Conservation (phyloP, 2,888 invertebrate genomes). For the Cerastoderma edule region DNA sequence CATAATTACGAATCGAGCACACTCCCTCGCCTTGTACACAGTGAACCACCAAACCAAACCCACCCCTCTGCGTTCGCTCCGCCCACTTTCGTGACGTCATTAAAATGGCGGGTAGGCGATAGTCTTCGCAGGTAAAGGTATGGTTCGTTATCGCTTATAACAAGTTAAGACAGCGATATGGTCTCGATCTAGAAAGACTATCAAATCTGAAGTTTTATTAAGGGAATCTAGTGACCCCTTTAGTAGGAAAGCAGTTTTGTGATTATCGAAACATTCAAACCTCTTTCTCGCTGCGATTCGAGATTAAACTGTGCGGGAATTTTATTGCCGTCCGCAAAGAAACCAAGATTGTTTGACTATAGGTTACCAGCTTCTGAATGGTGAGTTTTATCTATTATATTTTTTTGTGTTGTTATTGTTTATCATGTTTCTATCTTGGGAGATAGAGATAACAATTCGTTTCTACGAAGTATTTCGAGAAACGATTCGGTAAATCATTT, state of each 20-base stretch:
- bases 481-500: no score
- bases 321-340: slow-evolving; percentile 7
- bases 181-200: slow-evolving; percentile 38
- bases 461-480: no score
- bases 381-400: no score
- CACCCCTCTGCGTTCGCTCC: slow-evolving; percentile 39
- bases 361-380: no score
- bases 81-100: slow-evolving; percentile 53
- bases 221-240: slow-evolving; percentile 60
- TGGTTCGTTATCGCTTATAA: slow-evolving; percentile 47
- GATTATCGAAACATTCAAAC: slow-evolving; percentile 14
- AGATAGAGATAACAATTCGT: no score
- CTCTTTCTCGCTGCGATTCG: neutral
- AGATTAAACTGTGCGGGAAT: slow-evolving; percentile 5
- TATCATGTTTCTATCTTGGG: no score
- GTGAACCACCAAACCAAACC: neutral
- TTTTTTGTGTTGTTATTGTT: no score
- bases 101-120: slow-evolving; percentile 54
- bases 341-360: no score
- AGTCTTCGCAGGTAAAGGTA: slow-evolving; percentile 66
- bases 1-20: slow-evolving; percentile 1
- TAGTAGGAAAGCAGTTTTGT: slow-evolving; percentile 23
- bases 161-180: slow-evolving; percentile 56
- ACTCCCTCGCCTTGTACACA: neutral
- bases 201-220: slow-evolving; percentile 53